Base-by-base conservation (phyloP, 23 tunicate species). In the Diplosoma virens region DNA sequence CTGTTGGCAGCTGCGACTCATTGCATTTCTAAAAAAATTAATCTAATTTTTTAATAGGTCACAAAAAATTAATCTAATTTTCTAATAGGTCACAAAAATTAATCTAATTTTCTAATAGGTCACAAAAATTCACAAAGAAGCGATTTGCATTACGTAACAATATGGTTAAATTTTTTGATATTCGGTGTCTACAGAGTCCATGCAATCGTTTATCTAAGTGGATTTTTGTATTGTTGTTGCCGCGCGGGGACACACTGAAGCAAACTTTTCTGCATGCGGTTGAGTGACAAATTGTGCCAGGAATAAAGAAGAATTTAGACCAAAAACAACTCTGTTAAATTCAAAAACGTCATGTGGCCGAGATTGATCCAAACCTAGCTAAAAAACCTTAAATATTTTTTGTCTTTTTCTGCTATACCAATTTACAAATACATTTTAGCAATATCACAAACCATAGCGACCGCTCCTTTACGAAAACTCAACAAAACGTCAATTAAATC, bases 141-240 rank as follows among this genome's bases (percentile, higher is more conserved):
- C n/a, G n/a, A n/a, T n/a, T n/a, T n/a, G n/a, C n/a, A n/a, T n/a
- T n/a, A n/a, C n/a, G n/a, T n/a, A n/a, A n/a, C n/a, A n/a, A n/a
- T n/a, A n/a, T n/a, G n/a, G n/a, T n/a, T 4, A 7, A 29, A 61
- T 29, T 5, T 35, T 4, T 9, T 27, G 35, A 3, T 27, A 34
- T n/a, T 26, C 69, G n/a, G 69, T 26, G 9, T 61, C 69, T 4
- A 61, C 35, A 3, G 69, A 61, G 35, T 61, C 69, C 69, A 61
- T 61, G n/a, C 35, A 5, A 35, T 61, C 35, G 18, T 61, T 35
- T 35, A 29, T 61, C 6, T 61, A 61, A 6, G 69, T 61, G 35
- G 69, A 61, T 29, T 29, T 61, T n/a, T 27, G 30, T 61, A 61
- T n/a, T 4, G 69, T 61, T 22, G 28, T 35, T 61, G 35, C 34